These are phyloP conservation scores for Smutsia temminckii DNA, from an alignment of 2,797 vertebrate genomes.

Conservation along the genomic window DNA sequence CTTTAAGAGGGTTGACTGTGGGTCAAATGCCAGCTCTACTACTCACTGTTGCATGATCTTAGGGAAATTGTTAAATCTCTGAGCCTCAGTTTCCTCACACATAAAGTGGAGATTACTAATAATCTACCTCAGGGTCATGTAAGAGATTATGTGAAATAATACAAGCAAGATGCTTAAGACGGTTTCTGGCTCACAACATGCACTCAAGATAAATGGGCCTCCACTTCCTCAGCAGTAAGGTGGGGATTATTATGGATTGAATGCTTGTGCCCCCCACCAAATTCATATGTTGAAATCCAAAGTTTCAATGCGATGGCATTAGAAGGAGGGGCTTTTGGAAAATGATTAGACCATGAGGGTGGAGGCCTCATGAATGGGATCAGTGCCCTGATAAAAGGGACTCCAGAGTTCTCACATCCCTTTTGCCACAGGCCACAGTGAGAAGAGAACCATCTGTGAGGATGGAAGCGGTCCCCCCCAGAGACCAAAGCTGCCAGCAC, in stretches of 20 bases:
- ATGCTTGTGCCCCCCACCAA: not conserved
- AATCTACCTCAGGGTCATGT: not conserved
- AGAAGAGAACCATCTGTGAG: not conserved
- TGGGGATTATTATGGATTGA: not conserved
- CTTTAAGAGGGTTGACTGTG: not conserved
- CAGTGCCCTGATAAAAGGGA: not conserved
- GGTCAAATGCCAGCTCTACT: not conserved
- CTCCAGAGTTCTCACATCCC: not conserved
- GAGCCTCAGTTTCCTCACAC: not conserved
- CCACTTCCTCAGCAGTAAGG: not conserved
- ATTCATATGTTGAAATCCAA: not conserved
- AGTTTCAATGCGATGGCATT: not conserved
- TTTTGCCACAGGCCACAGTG: not conserved
- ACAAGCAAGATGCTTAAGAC: not conserved
- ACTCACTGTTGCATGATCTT: not conserved
- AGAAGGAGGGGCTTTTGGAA: not conserved
- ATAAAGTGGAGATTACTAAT: not conserved
- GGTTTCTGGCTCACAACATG: not conserved
- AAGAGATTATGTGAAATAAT: not conserved
- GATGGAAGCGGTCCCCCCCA: not conserved
- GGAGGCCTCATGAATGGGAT: not conserved
- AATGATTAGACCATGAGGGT: not conserved
- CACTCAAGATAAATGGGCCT: not conserved
- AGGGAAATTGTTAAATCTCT: not conserved
- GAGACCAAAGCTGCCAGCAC: not conserved